Evolutionary conservation across 53 echinoderm and acorn worm genomes (phyloP), one percentile per base, ranked within the genome.

Genomic region (Astropecten irregularis): DNA sequence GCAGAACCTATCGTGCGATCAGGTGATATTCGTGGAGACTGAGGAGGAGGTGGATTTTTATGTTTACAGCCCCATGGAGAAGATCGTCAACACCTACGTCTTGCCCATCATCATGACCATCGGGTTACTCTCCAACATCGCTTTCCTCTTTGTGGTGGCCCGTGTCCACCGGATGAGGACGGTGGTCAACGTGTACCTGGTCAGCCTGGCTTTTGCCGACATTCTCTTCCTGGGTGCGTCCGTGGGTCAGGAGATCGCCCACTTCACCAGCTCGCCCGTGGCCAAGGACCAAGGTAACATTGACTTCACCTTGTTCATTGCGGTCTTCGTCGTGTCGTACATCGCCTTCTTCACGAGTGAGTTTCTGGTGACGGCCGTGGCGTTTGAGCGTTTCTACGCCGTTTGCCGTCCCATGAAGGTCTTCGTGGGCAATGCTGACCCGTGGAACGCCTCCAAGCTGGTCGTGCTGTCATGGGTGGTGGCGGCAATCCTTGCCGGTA

Each of bases 311-410:
- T 63, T 48, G 28, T 65, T 85, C 42, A 39, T 85, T 22, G 73
- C 72, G 31, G 49, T 74, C 29, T 65, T 48, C n/a, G 28, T 64
- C 18, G 48, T 85, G 18, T 60, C 64, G 27, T 63, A 64, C 49
- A 47, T 79, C 9, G 64, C 64, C 25, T 76, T 74, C 66, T 85
- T 85, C 66, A 76, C 74, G 34, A 66, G 64, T 18, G 61, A 74
- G 36, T 85, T 85, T 40, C 76, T 85, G 19, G 76, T 85, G 40
- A 85, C 86, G 38, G 61, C 76, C 3, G 66, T 85, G 4, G 76
- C 86, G 7, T 85, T 85, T 19, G 86, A 85, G 76, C 23, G 86
- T 23, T 85, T 64, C 69, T 85, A 85, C 66, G 76, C 76, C 65
- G 66, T 85, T 9, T 85, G 86, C 30, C 63, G 66, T 42, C 86